Evolutionary conservation across 2,797 vertebrate species (phyloP).

Genomic region (Lutjanus campechanus): DNA sequence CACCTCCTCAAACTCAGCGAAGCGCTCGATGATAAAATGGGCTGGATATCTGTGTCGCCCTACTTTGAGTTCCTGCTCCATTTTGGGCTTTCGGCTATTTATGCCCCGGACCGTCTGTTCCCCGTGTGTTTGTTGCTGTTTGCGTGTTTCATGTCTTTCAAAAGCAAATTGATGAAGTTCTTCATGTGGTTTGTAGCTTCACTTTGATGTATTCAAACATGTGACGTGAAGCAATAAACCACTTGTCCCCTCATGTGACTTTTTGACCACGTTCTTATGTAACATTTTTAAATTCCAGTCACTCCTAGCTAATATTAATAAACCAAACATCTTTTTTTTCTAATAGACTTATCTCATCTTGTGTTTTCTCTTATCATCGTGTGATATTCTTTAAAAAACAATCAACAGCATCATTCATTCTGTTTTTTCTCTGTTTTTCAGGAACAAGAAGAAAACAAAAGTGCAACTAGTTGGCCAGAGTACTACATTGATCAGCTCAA

Average conservation of each 20-base stretch:
- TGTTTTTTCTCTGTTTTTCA: slow-evolving; percentile 74
- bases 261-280: neutral
- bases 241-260: slow-evolving; percentile 30
- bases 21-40: slow-evolving; percentile 59
- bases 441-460: slow-evolving; percentile 99
- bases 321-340: neutral
- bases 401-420: neutral
- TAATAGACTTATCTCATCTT: neutral
- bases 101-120: slow-evolving; percentile 39
- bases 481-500: slow-evolving; percentile 99
- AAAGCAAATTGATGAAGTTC: slow-evolving; percentile 33
- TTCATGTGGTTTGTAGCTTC: slow-evolving; percentile 34
- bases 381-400: slow-evolving; percentile 1
- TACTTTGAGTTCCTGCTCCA: slow-evolving; percentile 73
- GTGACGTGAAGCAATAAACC: slow-evolving; percentile 29
- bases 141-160: slow-evolving; percentile 33
- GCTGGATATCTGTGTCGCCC: slow-evolving; percentile 73
- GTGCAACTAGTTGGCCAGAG: slow-evolving; percentile 99
- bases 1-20: slow-evolving; percentile 48
- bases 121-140: slow-evolving; percentile 44
- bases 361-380: neutral
- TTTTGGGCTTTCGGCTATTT: slow-evolving; percentile 58
- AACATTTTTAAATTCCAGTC: slow-evolving; percentile 1
- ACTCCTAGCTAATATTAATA: slow-evolving; percentile 24
- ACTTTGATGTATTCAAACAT: slow-evolving; percentile 49